Conservation (phyloP, 2,888 invertebrate genomes). For the Globia sparganii region DNA sequence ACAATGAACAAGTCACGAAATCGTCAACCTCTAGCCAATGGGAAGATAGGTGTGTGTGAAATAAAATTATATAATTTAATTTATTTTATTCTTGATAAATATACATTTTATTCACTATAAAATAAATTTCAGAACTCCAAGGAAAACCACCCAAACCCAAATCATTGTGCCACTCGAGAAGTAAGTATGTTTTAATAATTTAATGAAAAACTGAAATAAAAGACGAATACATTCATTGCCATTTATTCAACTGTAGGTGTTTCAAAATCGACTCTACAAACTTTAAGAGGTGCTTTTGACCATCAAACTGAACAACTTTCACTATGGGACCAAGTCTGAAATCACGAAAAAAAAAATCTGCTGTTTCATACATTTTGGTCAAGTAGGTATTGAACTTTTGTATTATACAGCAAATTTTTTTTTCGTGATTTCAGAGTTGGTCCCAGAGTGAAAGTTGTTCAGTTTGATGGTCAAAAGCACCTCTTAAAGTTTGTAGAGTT, state of each 20-base stretch:
- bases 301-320: too few relatives aligned
- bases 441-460: too few relatives aligned
- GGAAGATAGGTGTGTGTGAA: slow-evolving; percentile 66
- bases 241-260: neutral
- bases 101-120: neutral
- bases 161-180: neutral
- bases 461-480: too few relatives aligned
- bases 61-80: neutral
- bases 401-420: too few relatives aligned
- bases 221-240: neutral
- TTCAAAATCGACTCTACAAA: too few relatives aligned
- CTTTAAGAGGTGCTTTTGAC: too few relatives aligned
- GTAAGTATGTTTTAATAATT: slow-evolving; percentile 13
- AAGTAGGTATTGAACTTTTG: too few relatives aligned
- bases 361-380: too few relatives aligned
- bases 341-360: too few relatives aligned
- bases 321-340: too few relatives aligned
- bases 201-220: neutral
- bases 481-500: too few relatives aligned
- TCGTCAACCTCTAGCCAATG: slow-evolving; percentile 69
- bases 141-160: neutral
- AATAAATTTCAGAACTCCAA: slow-evolving; percentile 22
- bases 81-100: neutral
- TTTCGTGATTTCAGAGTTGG: too few relatives aligned
- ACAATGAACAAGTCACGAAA: slow-evolving; percentile 69